phyloP scores from a whole-genome alignment of 2,797 vertebrate genomes.

The Spinus olivaceus region DNA sequence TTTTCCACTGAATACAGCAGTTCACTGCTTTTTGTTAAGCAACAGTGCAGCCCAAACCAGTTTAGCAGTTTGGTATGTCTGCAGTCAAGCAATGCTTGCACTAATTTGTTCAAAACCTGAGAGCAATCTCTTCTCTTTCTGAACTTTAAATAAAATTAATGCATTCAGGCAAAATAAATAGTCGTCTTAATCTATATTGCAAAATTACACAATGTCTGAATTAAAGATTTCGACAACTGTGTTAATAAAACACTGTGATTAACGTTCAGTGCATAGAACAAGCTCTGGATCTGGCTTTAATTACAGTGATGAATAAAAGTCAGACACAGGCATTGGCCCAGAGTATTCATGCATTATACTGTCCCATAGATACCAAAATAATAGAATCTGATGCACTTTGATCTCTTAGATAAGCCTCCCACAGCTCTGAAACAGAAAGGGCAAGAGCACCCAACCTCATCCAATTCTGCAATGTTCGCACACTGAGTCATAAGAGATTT shows the following conservation, averaged over 20 bases:
- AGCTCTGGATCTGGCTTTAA: conserved; percentile 46
- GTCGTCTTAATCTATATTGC: not conserved
- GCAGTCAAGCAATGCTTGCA: not conserved
- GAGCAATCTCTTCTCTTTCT: not conserved
- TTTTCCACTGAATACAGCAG: not conserved
- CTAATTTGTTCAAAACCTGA: not conserved
- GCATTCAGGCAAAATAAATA: conserved; percentile 16
- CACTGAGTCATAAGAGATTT: not conserved
- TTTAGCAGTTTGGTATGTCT: not conserved
- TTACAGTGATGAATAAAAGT: conserved; percentile 35
- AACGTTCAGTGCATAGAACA: not conserved
- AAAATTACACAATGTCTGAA: not conserved
- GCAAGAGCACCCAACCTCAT: conserved; percentile 20
- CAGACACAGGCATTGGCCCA: conserved; percentile 6
- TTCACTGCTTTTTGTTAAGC: not conserved
- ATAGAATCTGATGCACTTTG: conserved; percentile 38
- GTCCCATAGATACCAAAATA: conserved; percentile 27
- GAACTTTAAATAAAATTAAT: not conserved
- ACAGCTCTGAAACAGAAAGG: conserved; percentile 30
- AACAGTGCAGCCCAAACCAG: conserved; percentile 38
- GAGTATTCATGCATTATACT: conserved; percentile 36
- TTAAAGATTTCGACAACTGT: not conserved
- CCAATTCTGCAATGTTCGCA: not conserved
- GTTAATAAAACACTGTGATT: conserved; percentile 16
- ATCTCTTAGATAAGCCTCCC: conserved; percentile 20